Evolutionary conservation across 2,797 vertebrate genomes (phyloP).

Genomic region (Paedocypris micromegethes): DNA sequence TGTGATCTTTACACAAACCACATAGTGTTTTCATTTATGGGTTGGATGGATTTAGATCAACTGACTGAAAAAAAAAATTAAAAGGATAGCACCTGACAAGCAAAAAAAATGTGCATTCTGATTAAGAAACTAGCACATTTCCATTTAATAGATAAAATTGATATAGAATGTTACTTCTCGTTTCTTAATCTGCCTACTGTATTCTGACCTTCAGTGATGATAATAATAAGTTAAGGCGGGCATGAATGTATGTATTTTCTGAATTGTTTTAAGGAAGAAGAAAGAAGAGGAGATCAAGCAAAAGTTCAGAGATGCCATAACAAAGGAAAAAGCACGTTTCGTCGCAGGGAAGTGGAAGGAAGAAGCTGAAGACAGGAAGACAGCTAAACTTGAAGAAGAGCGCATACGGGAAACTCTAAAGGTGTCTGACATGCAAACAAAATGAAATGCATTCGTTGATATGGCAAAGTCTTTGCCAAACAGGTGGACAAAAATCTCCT

Average conservation of each 20-base stretch:
- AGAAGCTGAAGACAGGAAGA: slow-evolving; percentile 76
- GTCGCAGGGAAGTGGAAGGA: slow-evolving; percentile 80
- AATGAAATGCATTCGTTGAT: slow-evolving; percentile 10
- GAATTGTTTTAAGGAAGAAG: slow-evolving; percentile 60
- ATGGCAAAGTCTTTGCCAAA: not conserved
- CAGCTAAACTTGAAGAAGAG: slow-evolving; percentile 73
- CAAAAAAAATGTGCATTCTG: not conserved
- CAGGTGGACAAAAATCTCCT: not conserved
- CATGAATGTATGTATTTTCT: not conserved
- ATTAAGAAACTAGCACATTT: too few relatives aligned
- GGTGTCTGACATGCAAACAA: slow-evolving; percentile 52
- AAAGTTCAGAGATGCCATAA: slow-evolving; percentile 77
- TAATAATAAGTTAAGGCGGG: not conserved
- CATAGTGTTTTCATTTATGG: not conserved
- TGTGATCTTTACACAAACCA: not conserved
- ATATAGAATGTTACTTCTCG: too few relatives aligned
- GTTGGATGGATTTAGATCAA: too few relatives aligned
- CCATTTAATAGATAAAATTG: too few relatives aligned
- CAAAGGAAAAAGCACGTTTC: slow-evolving; percentile 78
- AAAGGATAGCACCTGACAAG: too few relatives aligned
- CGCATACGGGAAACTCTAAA: slow-evolving; percentile 72
- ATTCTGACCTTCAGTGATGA: not conserved
- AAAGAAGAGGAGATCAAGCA: slow-evolving; percentile 79
- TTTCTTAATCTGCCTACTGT: too few relatives aligned
- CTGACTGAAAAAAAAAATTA: not conserved